Percentiles rank a stretch among this genome's conserved stretches.
These are phyloP conservation scores for Hemicentrotus pulcherrimus DNA, from an alignment of 35 echinoderm and acorn worm genomes.

Conservation along the genomic window DNA sequence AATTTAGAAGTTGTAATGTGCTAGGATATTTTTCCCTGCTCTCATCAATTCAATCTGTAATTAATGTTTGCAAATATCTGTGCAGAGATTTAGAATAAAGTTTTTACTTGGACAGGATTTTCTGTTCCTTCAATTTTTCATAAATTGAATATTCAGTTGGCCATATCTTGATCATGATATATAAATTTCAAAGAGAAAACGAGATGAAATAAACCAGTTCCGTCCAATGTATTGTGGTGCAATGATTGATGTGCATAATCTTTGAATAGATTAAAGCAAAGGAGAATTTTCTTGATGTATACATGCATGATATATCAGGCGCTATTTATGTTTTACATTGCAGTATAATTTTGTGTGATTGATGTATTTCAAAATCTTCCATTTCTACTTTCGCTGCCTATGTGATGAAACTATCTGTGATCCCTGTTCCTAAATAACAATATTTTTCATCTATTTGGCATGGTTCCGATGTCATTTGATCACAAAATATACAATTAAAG, in stretches of 20 bases:
- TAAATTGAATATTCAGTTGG: neutral
- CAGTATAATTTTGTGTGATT: neutral
- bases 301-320: neutral
- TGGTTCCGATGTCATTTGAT: no score
- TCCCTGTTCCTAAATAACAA: neutral
- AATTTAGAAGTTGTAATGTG: neutral
- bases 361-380: neutral
- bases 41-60: neutral
- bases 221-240: neutral
- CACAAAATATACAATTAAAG: no score
- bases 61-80: neutral
- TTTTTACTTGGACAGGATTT: neutral
- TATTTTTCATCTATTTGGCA: neutral
- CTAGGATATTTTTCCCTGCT: neutral
- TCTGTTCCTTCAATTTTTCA: neutral
- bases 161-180: neutral
- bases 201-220: neutral
- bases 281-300: neutral
- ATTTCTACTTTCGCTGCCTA: neutral
- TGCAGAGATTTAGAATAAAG: neutral
- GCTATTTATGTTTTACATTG: neutral
- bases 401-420: neutral
- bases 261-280: neutral
- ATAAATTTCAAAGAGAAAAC: neutral
- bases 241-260: neutral